Conservation (phyloP, 2,888 invertebrate species). For the Noctua janthina region DNA sequence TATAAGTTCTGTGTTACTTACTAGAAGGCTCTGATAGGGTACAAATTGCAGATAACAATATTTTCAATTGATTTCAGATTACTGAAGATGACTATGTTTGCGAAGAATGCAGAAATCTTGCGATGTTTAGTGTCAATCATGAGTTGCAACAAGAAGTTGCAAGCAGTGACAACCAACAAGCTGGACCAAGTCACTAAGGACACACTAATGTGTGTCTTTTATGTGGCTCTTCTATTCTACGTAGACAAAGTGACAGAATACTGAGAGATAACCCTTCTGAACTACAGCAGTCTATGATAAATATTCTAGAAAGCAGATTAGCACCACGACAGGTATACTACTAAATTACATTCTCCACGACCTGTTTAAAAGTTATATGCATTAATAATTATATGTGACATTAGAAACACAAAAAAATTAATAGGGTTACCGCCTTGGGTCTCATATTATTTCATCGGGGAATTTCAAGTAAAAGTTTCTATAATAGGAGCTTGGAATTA, state of each 20-base stretch:
- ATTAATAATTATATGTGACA: too few relatives aligned
- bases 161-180: background rate
- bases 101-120: slow-evolving; percentile 6
- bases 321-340: slow-evolving; percentile 14
- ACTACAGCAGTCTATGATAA: slow-evolving; percentile 9
- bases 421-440: slow-evolving; percentile 2
- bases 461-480: slow-evolving; percentile 2
- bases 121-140: background rate
- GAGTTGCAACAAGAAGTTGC: background rate
- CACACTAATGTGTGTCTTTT: slow-evolving; percentile 4
- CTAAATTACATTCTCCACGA: background rate
- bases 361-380: too few relatives aligned
- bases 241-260: slow-evolving; percentile 14
- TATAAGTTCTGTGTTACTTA: background rate
- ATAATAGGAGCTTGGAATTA: background rate
- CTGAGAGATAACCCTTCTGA: slow-evolving; percentile 1
- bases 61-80: slow-evolving; percentile 8
- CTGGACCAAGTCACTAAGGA: too few relatives aligned
- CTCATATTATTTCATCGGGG: background rate
- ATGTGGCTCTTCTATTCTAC: slow-evolving; percentile 12
- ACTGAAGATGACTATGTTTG: slow-evolving; percentile 9
- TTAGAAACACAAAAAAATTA: background rate
- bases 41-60: background rate
- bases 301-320: slow-evolving; percentile 7
- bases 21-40: background rate